Conservation (phyloP, 2,888 invertebrate genomes). For the Sesamia inferens region DNA sequence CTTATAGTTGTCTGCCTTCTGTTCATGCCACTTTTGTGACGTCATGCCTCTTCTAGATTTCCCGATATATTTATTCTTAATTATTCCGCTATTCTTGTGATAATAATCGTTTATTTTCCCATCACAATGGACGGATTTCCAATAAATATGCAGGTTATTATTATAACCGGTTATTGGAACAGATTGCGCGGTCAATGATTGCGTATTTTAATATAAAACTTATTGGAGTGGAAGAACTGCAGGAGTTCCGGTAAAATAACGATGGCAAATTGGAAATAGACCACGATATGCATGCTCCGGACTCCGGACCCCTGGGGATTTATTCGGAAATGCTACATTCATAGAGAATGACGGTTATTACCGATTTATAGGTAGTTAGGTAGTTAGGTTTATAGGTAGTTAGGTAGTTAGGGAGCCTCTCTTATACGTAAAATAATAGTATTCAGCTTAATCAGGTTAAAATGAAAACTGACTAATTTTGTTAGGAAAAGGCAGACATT, state of each 20-base stretch:
- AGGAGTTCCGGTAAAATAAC: conserved; percentile 37
- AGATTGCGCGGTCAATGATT: conserved; percentile 19
- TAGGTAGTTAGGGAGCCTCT: conserved; percentile 5
- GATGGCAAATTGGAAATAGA: conserved; percentile 50
- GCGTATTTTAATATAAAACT: conserved; percentile 49
- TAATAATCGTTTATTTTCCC: conserved; percentile 34
- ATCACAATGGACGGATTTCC: conserved; percentile 14
- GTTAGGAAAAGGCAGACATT: too few species aligned
- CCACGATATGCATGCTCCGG: conserved; percentile 32
- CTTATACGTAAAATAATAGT: background rate
- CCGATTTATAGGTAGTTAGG: conserved; percentile 39
- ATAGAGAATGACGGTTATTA: conserved; percentile 43
- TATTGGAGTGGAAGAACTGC: conserved; percentile 47
- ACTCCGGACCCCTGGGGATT: conserved; percentile 43
- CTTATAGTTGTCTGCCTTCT: background rate
- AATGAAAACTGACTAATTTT: too few species aligned
- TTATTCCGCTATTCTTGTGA: conserved; percentile 11
- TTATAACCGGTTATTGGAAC: conserved; percentile 38
- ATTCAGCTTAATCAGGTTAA: too few species aligned
- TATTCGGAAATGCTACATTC: conserved; percentile 30
- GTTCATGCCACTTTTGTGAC: background rate
- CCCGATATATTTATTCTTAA: conserved; percentile 4
- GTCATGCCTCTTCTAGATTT: conserved; percentile 22
- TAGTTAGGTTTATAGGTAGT: conserved; percentile 39
- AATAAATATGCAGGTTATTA: conserved; percentile 15